A percentile compares a stretch with the other conserved stretches of the same genome.
phyloP scores from a whole-genome alignment of 2,888 invertebrate genomes.

The Empis stercorea region DNA sequence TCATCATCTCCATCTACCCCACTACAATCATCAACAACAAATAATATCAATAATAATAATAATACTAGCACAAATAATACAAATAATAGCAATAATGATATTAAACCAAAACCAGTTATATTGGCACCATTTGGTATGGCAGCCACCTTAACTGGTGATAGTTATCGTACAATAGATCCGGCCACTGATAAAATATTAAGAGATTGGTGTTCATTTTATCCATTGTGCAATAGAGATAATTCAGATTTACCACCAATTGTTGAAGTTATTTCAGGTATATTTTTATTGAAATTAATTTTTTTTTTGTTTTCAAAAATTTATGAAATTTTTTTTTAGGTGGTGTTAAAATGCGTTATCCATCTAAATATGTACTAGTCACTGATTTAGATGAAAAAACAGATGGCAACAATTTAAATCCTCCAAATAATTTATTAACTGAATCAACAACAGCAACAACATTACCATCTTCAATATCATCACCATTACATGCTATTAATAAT shows the following conservation, averaged over 20 bases:
- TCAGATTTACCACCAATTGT: conserved; percentile 40
- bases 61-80: conserved; percentile 6
- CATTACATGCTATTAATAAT: conserved; percentile 13
- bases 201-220: conserved; percentile 93
- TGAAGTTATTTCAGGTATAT: conserved; percentile 40
- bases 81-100: conserved; percentile 7
- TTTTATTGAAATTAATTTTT: conserved; percentile 1
- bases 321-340: conserved; percentile 52
- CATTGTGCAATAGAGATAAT: conserved; percentile 53
- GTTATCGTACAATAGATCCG: conserved; percentile 47
- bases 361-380: conserved; percentile 84
- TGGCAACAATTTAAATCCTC: conserved; percentile 12
- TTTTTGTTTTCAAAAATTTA: not conserved
- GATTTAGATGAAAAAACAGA: conserved; percentile 58
- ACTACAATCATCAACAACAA: conserved; percentile 1
- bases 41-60: conserved; percentile 9
- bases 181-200: conserved; percentile 67
- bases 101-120: conserved; percentile 54
- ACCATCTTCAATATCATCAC: conserved; percentile 12
- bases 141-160: conserved; percentile 76
- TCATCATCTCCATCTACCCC: not conserved
- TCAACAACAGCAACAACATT: conserved; percentile 13
- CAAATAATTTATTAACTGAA: conserved; percentile 22
- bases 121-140: conserved; percentile 90
- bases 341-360: conserved; percentile 89